A percentile compares a stretch with the other conserved stretches of the same genome.
Conservation (phyloP, 1,140 invertebrate species). For the Anthonomus grandis region DNA sequence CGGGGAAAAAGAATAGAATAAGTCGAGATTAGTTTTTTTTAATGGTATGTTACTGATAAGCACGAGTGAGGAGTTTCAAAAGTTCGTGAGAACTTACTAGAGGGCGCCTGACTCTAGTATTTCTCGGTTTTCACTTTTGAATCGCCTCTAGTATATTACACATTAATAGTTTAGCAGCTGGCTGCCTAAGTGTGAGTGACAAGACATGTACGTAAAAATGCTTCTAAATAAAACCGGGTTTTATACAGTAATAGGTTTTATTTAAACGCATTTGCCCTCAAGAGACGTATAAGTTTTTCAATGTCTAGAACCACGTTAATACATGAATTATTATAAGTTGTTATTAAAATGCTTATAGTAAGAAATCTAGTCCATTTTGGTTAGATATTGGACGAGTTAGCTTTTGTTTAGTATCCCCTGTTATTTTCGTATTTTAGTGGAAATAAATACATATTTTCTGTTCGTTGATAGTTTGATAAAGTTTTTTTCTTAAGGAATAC, state of each 20-base stretch:
- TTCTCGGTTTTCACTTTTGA: not conserved
- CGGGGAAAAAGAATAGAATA: constrained; percentile 25
- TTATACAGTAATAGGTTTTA: constrained; percentile 1
- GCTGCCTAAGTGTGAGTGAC: constrained; percentile 1
- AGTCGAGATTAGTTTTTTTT: constrained; percentile 36
- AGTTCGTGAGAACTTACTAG: constrained; percentile 7
- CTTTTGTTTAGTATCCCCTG: constrained; percentile 30
- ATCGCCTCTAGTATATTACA: not conserved
- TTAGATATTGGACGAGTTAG: not conserved
- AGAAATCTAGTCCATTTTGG: too few relatives aligned
- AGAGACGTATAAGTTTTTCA: constrained; percentile 22
- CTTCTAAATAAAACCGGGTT: constrained; percentile 15
- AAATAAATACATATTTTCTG: too few relatives aligned
- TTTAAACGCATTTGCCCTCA: constrained; percentile 17
- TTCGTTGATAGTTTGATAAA: too few relatives aligned
- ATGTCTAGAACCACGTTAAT: constrained; percentile 29
- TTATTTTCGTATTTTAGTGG: too few relatives aligned
- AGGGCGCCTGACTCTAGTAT: constrained; percentile 14
- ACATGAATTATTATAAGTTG: constrained; percentile 34
- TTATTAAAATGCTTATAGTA: too few relatives aligned
- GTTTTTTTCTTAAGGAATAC: too few relatives aligned
- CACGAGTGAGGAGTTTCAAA: too few relatives aligned
- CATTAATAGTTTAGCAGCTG: constrained; percentile 2
- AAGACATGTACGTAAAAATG: constrained; percentile 6
- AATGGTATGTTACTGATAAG: too few relatives aligned